These are phyloP conservation scores for Hormaphis cornu DNA, from an alignment of 1,140 invertebrate species.

Conservation along the genomic window DNA sequence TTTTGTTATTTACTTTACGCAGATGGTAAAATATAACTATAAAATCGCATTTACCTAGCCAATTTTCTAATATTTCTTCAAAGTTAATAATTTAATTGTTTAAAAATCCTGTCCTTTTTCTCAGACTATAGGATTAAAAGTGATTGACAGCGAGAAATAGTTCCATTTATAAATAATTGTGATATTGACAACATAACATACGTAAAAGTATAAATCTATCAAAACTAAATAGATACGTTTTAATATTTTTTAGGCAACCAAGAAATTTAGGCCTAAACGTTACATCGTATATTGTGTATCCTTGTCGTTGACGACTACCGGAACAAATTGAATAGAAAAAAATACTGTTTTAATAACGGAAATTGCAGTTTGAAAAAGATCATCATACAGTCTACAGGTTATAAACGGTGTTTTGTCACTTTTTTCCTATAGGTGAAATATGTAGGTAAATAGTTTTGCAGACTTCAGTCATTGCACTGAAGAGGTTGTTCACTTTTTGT, in stretches of 20 bases:
- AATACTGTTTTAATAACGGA: slow-evolving; percentile 16
- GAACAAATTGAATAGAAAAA: not conserved
- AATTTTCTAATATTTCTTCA: too few relatives aligned
- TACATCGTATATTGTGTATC: not conserved
- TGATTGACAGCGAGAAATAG: too few relatives aligned
- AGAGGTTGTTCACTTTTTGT: not conserved
- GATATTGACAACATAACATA: too few relatives aligned
- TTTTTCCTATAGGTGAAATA: not conserved
- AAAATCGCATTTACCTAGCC: too few relatives aligned
- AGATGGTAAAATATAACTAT: too few relatives aligned
- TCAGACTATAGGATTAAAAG: too few relatives aligned
- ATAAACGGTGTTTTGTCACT: not conserved
- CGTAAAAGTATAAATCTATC: not conserved
- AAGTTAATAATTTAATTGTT: too few relatives aligned
- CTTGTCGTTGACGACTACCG: slow-evolving; percentile 12
- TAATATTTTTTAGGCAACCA: not conserved
- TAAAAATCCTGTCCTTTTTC: too few relatives aligned
- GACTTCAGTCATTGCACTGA: not conserved
- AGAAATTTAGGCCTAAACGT: not conserved
- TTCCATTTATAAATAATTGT: too few relatives aligned
- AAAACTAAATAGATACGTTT: not conserved
- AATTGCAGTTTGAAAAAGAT: not conserved
- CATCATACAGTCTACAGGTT: slow-evolving; percentile 17
- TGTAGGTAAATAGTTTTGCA: too few relatives aligned
- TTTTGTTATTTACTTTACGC: too few relatives aligned